Evolutionary conservation across 2,113 vertebrate genomes (phyloP).

Genomic region (Clarias macrocephalus): DNA sequence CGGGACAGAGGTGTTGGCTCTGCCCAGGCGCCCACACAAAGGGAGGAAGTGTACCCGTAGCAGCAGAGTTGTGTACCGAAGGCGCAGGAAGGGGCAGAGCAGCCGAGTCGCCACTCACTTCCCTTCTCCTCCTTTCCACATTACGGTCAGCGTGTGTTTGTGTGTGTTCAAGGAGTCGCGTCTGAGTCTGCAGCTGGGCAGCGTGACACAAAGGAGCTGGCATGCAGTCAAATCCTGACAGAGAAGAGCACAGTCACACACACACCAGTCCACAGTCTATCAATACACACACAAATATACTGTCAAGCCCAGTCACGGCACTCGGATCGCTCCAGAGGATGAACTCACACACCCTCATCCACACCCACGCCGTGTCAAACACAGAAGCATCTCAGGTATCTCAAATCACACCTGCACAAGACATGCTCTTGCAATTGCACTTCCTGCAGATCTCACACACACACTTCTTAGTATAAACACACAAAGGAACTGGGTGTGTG

Average conservation of each 20-base stretch:
- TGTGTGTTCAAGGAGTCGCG: slow-evolving; percentile 3
- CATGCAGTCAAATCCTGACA: slow-evolving; percentile 47
- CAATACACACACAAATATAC: slow-evolving; percentile 41
- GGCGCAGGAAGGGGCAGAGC: slow-evolving; percentile 73
- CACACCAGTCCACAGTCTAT: slow-evolving; percentile 9
- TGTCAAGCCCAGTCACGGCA: background rate
- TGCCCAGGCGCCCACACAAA: slow-evolving; percentile 67
- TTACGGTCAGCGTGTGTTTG: slow-evolving; percentile 61
- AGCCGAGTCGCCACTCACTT: slow-evolving; percentile 58
- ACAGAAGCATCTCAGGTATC: slow-evolving; percentile 18
- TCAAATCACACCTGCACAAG: slow-evolving; percentile 4
- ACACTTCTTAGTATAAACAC: slow-evolving; percentile 37
- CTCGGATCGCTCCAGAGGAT: background rate
- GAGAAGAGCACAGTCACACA: slow-evolving; percentile 27
- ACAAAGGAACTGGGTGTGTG: slow-evolving; percentile 42
- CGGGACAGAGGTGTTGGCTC: slow-evolving; percentile 65
- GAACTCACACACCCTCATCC: background rate
- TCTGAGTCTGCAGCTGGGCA: slow-evolving; percentile 59
- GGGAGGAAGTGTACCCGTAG: slow-evolving; percentile 67
- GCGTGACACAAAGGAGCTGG: slow-evolving; percentile 57
- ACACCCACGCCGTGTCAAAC: background rate
- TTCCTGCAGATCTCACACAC: slow-evolving; percentile 32
- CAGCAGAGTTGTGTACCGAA: background rate
- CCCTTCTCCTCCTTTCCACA: slow-evolving; percentile 62
- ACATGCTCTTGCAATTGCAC: slow-evolving; percentile 22